phyloP scores from a whole-genome alignment of 2,888 invertebrate species.

The Cyaniris semiargus region DNA sequence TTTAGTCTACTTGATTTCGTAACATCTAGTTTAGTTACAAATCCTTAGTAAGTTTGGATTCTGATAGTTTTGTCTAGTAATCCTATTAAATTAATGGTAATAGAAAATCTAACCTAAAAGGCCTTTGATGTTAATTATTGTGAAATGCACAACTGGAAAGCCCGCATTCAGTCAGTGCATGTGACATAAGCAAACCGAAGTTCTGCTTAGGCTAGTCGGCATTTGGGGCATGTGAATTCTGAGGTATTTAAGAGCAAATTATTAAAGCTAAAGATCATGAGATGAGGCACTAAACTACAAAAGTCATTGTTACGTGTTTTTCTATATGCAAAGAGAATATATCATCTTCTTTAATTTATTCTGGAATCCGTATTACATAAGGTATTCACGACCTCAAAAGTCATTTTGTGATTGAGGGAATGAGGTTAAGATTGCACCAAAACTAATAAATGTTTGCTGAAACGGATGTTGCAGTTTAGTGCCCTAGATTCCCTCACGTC shows the following conservation, averaged over 20 bases:
- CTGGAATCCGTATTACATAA: not conserved
- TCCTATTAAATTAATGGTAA: not conserved
- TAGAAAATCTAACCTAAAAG: not conserved
- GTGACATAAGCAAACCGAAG: slow-evolving; percentile 9
- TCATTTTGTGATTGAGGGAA: slow-evolving; percentile 34
- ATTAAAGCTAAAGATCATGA: not conserved
- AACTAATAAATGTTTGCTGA: slow-evolving; percentile 55
- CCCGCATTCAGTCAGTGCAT: slow-evolving; percentile 13
- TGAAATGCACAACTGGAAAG: slow-evolving; percentile 13
- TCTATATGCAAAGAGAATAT: too few relatives aligned
- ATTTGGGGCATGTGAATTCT: slow-evolving; percentile 3
- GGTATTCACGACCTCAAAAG: not conserved
- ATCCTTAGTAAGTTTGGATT: too few relatives aligned
- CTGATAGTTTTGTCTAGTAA: not conserved
- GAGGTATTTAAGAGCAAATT: not conserved
- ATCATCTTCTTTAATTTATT: not conserved
- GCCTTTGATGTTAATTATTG: slow-evolving; percentile 14
- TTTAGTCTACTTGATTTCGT: not conserved
- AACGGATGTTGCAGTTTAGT: slow-evolving; percentile 50
- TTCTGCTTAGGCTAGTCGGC: not conserved
- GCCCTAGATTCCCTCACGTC: slow-evolving; percentile 62
- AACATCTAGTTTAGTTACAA: not conserved
- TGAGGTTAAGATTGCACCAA: slow-evolving; percentile 65
- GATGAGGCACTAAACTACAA: not conserved
- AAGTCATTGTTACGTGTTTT: not conserved